Evolutionary conservation across 1,140 invertebrate genomes (phyloP), one percentile per base, ranked within the genome.

Genomic region (Homarus americanus): DNA sequence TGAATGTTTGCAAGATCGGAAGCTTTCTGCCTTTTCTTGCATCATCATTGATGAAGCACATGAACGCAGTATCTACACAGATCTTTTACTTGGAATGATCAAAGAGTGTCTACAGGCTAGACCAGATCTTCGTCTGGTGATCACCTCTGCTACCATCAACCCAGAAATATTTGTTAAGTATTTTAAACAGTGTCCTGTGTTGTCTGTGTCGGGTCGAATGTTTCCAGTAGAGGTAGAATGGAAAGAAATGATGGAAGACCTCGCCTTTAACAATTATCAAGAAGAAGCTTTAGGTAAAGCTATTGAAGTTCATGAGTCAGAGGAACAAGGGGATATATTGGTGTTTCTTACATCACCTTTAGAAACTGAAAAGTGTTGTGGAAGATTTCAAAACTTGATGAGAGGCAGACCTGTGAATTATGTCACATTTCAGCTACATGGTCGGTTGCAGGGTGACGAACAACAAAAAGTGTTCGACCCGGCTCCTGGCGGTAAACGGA

Each of bases 31-130:
- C n/a, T 86, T 72, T 75, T 86, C 83, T 0, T 86, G 83, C 83
- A 58, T 86, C 32, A 86, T 86, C 36, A 76, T 86, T 32, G 83
- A 86, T 69, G 83, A 86, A 40, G 83, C 83, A 1, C 83, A 86
- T 53, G 83, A 86, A 44, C 38, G 83, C 12, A 86, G 83, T 72
- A 86, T 86, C 4, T 73, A 86, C 72, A 86, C 83, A 34, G 83
- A 86, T 40, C 83, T 86, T 2, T 53, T 86, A 36, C 40, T 86
- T 73, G 83, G 83, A 17, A 76, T 86, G 83, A 73, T 86, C n/a
- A 44, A 75, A 36, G 15, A 44, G 2, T 86, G 83, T 53, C 72
- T 86, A 12, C 38, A 53, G 17, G n/a, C 44, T 7, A 38, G 83
- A 75, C 83, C 83, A 36, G 72, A 86, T 7, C 83, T 86, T 36